phyloP scores from a whole-genome alignment of 2,797 vertebrate genomes.

The Taeniopygia guttata region DNA sequence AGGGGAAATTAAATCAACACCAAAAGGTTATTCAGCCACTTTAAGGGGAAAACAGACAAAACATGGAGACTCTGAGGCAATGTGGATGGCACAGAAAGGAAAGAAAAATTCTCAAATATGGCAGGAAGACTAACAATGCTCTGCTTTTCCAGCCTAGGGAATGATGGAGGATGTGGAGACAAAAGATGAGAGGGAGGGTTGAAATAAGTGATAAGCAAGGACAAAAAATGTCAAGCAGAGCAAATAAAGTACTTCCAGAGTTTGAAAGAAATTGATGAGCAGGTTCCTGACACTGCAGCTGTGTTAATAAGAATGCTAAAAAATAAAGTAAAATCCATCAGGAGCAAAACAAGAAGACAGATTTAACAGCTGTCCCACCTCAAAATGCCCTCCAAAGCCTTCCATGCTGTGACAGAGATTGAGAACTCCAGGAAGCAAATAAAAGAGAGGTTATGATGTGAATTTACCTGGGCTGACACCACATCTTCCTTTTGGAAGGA shows the following conservation, averaged over 20 bases:
- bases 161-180: neutral
- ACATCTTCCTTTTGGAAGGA: neutral
- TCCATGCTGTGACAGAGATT: neutral
- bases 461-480: neutral
- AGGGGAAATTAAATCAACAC: constrained; percentile 8
- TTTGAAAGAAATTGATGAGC: neutral
- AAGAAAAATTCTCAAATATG: neutral
- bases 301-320: neutral
- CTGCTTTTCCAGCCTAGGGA: neutral
- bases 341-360: neutral
- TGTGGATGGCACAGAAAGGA: neutral
- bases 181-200: neutral
- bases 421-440: neutral
- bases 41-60: neutral
- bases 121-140: neutral
- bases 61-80: neutral
- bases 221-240: neutral
- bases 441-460: neutral
- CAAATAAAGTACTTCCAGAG: neutral
- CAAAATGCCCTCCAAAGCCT: neutral
- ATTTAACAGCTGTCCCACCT: neutral
- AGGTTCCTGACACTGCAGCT: neutral
- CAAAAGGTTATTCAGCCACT: neutral
- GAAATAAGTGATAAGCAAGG: neutral
- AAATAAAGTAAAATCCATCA: neutral